These are phyloP conservation scores for Romanogobio albipinnatus DNA, from an alignment of 2,113 vertebrate genomes.

Conservation along the genomic window DNA sequence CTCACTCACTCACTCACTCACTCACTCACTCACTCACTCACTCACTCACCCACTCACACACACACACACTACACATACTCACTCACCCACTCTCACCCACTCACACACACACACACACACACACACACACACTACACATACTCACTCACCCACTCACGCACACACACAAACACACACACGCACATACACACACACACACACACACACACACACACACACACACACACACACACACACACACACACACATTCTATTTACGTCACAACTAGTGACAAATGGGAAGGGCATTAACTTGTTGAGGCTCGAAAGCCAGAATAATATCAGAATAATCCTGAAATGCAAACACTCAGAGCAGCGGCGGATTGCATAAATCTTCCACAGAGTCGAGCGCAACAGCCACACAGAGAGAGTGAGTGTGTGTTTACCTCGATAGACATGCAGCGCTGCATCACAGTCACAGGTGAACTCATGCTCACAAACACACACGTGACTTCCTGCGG, in stretches of 20 bases:
- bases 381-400: background rate
- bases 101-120: too few relatives aligned
- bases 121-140: background rate
- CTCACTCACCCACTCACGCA: background rate
- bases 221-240: background rate
- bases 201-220: background rate
- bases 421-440: background rate
- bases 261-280: constrained; percentile 15
- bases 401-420: background rate
- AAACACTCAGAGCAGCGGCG: background rate
- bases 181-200: background rate
- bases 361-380: background rate
- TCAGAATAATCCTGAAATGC: background rate
- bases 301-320: background rate
- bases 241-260: background rate
- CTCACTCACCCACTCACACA: too few relatives aligned
- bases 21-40: too few relatives aligned
- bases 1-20: too few relatives aligned
- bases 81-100: too few relatives aligned
- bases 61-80: too few relatives aligned
- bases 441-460: background rate
- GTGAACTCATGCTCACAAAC: background rate
- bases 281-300: constrained; percentile 25
- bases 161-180: background rate
- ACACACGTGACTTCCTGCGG: background rate